Conservation (phyloP, 2,888 invertebrate species). For the Cheiracanthium punctorium region DNA sequence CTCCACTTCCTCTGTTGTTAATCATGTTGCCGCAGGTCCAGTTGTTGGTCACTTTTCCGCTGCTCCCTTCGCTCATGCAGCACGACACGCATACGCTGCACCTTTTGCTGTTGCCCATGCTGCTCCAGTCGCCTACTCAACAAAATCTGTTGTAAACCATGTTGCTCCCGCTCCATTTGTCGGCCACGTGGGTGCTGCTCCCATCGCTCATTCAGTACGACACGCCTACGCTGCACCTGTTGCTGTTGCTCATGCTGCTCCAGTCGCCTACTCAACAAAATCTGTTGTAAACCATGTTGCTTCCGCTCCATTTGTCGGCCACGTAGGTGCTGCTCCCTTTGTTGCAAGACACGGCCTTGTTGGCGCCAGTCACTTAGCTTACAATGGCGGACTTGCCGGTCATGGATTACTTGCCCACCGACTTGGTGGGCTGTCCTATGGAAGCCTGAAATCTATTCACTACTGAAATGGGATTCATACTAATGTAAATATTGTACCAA, state of each 20-base stretch:
- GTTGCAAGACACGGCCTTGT: neutral
- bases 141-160: constrained; percentile 39
- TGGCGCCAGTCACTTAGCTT: neutral
- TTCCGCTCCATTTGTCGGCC: neutral
- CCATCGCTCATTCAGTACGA: constrained; percentile 52
- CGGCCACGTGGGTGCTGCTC: constrained; percentile 21
- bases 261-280: neutral
- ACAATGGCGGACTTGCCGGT: neutral
- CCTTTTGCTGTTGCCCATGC: neutral
- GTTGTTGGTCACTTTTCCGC: neutral
- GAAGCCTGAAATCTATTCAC: neutral
- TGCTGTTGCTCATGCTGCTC: constrained; percentile 19
- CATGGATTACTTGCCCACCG: neutral
- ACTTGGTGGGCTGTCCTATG: neutral
- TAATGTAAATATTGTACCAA: too few species aligned
- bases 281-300: too few species aligned
- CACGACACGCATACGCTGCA: neutral
- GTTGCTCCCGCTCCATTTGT: neutral
- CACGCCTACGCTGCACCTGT: constrained; percentile 19
- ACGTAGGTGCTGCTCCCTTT: neutral
- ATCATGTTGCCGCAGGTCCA: neutral
- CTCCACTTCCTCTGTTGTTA: neutral
- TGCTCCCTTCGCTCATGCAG: neutral
- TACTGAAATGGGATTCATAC: too few species aligned
- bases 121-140: constrained; percentile 34